Percentiles rank a stretch among this genome's conserved stretches.
Conservation (phyloP, 2,888 invertebrate genomes). For the Acleris emargana region DNA sequence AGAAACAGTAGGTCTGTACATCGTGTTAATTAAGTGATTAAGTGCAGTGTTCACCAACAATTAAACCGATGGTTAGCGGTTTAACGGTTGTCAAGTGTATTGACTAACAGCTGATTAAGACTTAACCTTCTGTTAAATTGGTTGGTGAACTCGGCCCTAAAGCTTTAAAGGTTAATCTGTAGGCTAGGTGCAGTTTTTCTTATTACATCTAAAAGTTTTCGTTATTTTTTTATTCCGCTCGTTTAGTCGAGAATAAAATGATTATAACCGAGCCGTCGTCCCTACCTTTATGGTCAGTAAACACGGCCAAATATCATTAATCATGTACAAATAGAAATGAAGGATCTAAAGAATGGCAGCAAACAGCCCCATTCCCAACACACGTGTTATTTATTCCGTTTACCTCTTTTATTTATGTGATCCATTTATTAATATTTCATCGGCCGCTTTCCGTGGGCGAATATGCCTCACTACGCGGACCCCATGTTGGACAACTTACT, state of each 20-base stretch:
- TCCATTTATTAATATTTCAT: constrained; percentile 10
- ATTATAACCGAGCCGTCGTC: not conserved
- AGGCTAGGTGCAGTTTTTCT: too few relatives aligned
- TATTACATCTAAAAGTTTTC: too few relatives aligned
- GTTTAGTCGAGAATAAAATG: not conserved
- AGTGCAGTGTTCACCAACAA: too few relatives aligned
- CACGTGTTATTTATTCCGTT: constrained; percentile 6
- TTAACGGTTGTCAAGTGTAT: too few relatives aligned
- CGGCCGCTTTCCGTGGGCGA: constrained; percentile 13
- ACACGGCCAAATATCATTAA: constrained; percentile 10
- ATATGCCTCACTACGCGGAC: constrained; percentile 18
- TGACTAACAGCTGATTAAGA: too few relatives aligned
- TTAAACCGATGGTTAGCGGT: too few relatives aligned
- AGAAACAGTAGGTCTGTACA: too few relatives aligned
- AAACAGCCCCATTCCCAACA: not conserved
- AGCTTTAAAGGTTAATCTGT: too few relatives aligned
- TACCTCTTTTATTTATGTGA: constrained; percentile 9
- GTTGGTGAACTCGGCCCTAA: too few relatives aligned
- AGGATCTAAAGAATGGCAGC: not conserved
- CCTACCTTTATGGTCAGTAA: constrained; percentile 5
- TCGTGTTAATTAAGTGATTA: too few relatives aligned
- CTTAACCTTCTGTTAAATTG: too few relatives aligned
- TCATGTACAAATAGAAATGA: constrained; percentile 3
- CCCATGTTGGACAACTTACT: constrained; percentile 21
- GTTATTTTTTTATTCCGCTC: not conserved